Evolutionary conservation across 2,113 vertebrate genomes (phyloP), one percentile per base, ranked within the genome.

Genomic region (Perccottus glenii): DNA sequence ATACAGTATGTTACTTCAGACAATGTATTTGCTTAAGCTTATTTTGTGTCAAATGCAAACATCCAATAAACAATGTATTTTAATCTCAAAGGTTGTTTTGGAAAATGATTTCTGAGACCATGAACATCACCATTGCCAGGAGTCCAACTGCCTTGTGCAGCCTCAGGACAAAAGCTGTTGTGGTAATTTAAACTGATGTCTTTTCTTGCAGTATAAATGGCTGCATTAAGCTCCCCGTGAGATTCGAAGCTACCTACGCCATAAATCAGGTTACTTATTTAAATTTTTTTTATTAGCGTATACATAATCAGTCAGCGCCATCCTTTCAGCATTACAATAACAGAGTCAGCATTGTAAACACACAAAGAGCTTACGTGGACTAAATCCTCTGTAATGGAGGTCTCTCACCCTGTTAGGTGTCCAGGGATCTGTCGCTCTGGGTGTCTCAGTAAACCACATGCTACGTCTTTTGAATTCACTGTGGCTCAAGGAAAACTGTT

Each of bases 241-340:
- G 50, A 52, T 35, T 52, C 33, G 27, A 52, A 4, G 5, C 27
- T 52, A 52, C 50, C 50, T 35, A 52, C 9, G 33, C 50, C 10
- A 52, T 52, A 52, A 52, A 52, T 52, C 50, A 52, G 27, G 11
- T 11, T 10, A 14, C 50, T 52, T 52, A 33, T 52, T 50, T 52
- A 52, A 52, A 5, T 6, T 52, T 10, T n/a, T 27, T 27, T 12
- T 32, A 53, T 53, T 32, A 55, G 52, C 52, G n/a, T 32, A 36
- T 55, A n/a, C 52, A 36, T 55, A 36, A 33, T 55, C 6, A 36
- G 36, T 55, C 35, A 38, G 33, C 19, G 56, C 14, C 57, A 46
- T 62, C 42, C 5, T 27, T 42, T 52, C 42, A 46, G 27, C 19
- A 55, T 61, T 42, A 58, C 56, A 67, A 46, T 68, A 51, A 68